phyloP scores from a whole-genome alignment of 2,797 vertebrate genomes.

The Allochrocebus solatus region DNA sequence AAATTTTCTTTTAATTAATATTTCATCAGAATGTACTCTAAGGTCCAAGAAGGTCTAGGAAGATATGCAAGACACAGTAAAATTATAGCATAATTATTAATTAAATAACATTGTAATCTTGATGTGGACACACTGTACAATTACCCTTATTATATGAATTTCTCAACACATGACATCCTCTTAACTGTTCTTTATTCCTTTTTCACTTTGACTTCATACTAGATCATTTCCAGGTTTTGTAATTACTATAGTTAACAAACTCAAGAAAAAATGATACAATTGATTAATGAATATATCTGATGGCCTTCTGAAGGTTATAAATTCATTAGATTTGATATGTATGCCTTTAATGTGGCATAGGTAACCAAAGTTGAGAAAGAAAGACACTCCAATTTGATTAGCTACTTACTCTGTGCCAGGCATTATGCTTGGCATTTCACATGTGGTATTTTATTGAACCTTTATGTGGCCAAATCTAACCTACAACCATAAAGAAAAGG shows the following conservation, averaged over 20 bases:
- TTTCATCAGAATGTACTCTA: constrained; percentile 49
- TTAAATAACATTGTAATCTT: constrained; percentile 62
- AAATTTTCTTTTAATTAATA: constrained; percentile 63
- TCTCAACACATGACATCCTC: not conserved
- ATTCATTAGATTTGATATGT: not conserved
- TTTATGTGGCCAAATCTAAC: not conserved
- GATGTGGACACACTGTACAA: constrained; percentile 24
- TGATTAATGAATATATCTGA: constrained; percentile 28
- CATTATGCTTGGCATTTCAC: not conserved
- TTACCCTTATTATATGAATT: constrained; percentile 48
- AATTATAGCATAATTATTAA: constrained; percentile 56
- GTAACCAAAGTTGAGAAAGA: not conserved
- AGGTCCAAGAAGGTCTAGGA: constrained; percentile 44
- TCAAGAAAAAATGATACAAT: constrained; percentile 17
- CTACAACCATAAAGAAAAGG: not conserved
- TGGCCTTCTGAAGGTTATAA: not conserved
- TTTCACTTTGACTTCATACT: not conserved
- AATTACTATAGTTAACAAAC: constrained; percentile 8
- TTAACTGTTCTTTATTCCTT: constrained; percentile 24
- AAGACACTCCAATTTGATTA: not conserved
- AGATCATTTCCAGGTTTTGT: constrained; percentile 31
- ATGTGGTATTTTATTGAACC: not conserved
- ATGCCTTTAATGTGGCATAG: not conserved
- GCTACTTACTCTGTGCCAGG: not conserved
- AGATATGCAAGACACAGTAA: constrained; percentile 35